These are phyloP conservation scores for Apis cerana DNA, from an alignment of 1,140 invertebrate genomes.

Conservation along the genomic window DNA sequence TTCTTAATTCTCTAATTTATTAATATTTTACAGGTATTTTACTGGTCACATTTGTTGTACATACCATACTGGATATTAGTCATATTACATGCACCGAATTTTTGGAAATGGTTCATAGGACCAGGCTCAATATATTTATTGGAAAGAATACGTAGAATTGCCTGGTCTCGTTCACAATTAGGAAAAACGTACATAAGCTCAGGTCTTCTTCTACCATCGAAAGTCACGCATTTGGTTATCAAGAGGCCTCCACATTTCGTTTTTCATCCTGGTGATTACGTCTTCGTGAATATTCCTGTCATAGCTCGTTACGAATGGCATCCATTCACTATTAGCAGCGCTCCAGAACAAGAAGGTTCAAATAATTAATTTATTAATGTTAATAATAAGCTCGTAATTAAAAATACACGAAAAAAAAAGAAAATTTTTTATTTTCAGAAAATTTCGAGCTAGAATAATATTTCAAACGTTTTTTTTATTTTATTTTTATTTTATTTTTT, in stretches of 20 bases:
- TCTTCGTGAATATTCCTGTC: conserved; percentile 95
- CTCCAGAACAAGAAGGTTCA: conserved; percentile 94
- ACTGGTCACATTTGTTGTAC: conserved; percentile 96
- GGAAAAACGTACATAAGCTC: conserved; percentile 93
- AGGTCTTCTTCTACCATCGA: conserved; percentile 91
- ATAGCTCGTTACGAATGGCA: conserved; percentile 98
- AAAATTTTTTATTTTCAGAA: too few species aligned
- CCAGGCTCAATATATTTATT: conserved; percentile 91
- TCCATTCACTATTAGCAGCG: conserved; percentile 98
- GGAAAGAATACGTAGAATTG: conserved; percentile 87
- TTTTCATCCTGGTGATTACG: conserved; percentile 96
- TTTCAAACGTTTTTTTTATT: too few species aligned
- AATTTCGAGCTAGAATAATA: too few species aligned
- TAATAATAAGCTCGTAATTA: too few species aligned
- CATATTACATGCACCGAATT: conserved; percentile 94
- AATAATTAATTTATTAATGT: conserved; percentile 8
- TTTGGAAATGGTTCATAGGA: conserved; percentile 97
- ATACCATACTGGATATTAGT: conserved; percentile 93
- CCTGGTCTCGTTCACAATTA: conserved; percentile 85
- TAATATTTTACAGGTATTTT: conserved; percentile 88
- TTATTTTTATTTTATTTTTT: neutral
- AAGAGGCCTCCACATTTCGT: conserved; percentile 92
- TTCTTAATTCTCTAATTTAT: neutral
- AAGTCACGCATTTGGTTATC: conserved; percentile 94
- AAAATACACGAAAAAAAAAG: too few species aligned